These are phyloP conservation scores for Dolichopus griseipennis DNA, from an alignment of 2,888 invertebrate genomes.

Conservation along the genomic window DNA sequence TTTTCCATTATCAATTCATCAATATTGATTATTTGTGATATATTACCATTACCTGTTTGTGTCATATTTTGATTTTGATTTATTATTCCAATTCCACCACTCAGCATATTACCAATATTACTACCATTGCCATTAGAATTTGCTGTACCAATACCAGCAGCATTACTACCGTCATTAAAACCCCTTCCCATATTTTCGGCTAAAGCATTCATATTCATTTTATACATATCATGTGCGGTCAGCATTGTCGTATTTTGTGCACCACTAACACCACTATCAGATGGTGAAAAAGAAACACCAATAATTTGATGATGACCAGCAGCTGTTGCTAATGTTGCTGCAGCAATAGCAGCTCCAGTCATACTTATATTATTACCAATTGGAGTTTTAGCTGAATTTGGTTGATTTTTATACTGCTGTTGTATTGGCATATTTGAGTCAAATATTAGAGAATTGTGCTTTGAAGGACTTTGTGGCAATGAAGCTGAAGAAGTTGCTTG, in stretches of 20 bases:
- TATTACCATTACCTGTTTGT: background rate
- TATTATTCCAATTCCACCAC: conserved; percentile 8
- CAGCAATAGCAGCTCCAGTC: background rate
- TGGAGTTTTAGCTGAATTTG: background rate
- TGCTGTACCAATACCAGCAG: background rate
- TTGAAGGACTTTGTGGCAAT: background rate
- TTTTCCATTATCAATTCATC: conserved; percentile 39
- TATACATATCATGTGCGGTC: background rate
- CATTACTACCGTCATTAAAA: no score
- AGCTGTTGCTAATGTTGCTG: background rate
- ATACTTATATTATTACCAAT: background rate
- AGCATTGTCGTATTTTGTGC: background rate
- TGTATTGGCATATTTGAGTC: background rate
- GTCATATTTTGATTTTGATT: background rate
- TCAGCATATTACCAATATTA: background rate
- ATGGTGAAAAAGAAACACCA: background rate
- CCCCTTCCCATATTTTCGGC: background rate
- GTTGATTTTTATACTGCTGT: background rate
- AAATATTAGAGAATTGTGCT: background rate
- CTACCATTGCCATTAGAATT: background rate
- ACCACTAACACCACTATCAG: no score
- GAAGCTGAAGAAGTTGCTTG: background rate
- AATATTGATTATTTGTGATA: conserved; percentile 25
- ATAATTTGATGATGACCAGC: background rate
- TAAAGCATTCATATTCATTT: background rate